phyloP scores from a whole-genome alignment of 2,797 vertebrate genomes.

The Chiroxiphia lanceolata region DNA sequence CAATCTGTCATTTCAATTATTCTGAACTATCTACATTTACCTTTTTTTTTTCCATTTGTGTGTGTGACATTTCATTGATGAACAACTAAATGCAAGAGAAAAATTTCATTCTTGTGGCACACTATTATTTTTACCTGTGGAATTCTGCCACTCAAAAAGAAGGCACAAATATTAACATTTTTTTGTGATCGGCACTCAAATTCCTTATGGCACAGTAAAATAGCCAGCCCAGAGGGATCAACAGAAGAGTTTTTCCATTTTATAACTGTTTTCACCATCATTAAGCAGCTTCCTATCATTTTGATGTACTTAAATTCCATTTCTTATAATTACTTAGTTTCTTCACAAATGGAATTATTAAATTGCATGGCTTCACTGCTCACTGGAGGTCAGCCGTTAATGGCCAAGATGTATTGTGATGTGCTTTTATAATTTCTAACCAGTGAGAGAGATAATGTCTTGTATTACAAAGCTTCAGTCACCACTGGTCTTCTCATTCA shows the following conservation, averaged over 20 bases:
- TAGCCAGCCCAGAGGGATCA: slow-evolving; percentile 3
- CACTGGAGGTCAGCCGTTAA: slow-evolving; percentile 57
- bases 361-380: slow-evolving; percentile 31
- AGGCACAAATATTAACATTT: slow-evolving; percentile 40
- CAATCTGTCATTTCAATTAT: background rate
- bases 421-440: slow-evolving; percentile 64
- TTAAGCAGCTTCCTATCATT: slow-evolving; percentile 5
- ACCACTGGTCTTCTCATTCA: slow-evolving; percentile 7
- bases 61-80: background rate
- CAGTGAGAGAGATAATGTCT: slow-evolving; percentile 38
- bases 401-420: slow-evolving; percentile 24
- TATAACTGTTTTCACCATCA: slow-evolving; percentile 26
- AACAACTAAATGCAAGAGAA: slow-evolving; percentile 14
- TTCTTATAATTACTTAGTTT: slow-evolving; percentile 48
- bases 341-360: slow-evolving; percentile 52
- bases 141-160: slow-evolving; percentile 36
- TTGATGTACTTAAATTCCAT: slow-evolving; percentile 54
- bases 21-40: background rate
- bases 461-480: slow-evolving; percentile 10
- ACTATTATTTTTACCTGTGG: slow-evolving; percentile 19
- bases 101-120: background rate
- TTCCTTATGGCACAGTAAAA: slow-evolving; percentile 25
- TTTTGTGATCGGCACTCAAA: slow-evolving; percentile 2
- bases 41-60: background rate
- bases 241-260: background rate